Percentiles rank a stretch among this genome's conserved stretches.
Evolutionary conservation across 2,888 invertebrate species (phyloP).

Genomic region (Drosophila pseudotakahashii): DNA sequence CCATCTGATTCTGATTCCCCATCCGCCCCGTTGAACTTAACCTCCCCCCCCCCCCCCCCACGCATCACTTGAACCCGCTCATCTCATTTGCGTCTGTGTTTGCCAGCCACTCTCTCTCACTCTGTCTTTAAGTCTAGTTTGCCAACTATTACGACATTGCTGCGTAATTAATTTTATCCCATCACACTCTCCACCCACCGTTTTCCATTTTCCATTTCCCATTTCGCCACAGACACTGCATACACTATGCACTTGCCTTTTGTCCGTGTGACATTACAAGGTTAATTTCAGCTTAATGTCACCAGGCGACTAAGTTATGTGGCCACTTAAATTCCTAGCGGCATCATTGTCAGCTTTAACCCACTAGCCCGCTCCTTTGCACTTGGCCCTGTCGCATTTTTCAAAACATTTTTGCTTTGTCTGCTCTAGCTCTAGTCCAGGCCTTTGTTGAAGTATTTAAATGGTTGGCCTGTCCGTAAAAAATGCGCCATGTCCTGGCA

Average conservation of each 20-base stretch:
- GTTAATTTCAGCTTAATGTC: slow-evolving; percentile 66
- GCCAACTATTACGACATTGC: slow-evolving; percentile 49
- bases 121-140: slow-evolving; percentile 36
- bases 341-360: slow-evolving; percentile 30
- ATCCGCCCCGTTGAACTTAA: slow-evolving; percentile 18
- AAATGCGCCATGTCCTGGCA: slow-evolving; percentile 28
- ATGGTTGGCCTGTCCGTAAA: slow-evolving; percentile 45
- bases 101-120: slow-evolving; percentile 1
- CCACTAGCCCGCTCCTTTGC: slow-evolving; percentile 3
- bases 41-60: slow-evolving; percentile 6
- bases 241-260: slow-evolving; percentile 40
- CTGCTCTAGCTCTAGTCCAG: slow-evolving; percentile 21
- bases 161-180: slow-evolving; percentile 51
- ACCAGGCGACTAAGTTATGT: slow-evolving; percentile 53
- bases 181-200: not conserved
- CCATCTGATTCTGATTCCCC: slow-evolving; percentile 57
- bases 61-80: slow-evolving; percentile 8
- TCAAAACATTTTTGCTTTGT: slow-evolving; percentile 46
- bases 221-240: slow-evolving; percentile 12
- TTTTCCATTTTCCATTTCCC: slow-evolving; percentile 13
- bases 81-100: slow-evolving; percentile 23
- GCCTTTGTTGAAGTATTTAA: slow-evolving; percentile 52
- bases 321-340: slow-evolving; percentile 49
- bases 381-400: slow-evolving; percentile 35
- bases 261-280: slow-evolving; percentile 51